Evolutionary conservation across 2,113 vertebrate species (phyloP).

Genomic region (Phocoena sinus): DNA sequence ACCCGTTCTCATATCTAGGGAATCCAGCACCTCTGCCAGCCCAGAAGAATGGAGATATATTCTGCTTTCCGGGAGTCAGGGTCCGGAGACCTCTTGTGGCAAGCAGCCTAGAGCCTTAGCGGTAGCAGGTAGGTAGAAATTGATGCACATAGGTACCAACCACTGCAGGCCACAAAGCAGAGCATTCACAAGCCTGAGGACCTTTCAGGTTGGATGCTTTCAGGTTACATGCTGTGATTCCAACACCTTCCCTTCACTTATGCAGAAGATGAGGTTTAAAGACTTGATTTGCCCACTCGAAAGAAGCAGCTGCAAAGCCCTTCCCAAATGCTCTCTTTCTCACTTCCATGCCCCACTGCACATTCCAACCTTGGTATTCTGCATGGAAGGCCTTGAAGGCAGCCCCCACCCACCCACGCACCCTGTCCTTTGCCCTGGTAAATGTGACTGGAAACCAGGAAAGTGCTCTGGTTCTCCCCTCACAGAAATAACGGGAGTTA

Average conservation of each 20-base stretch:
- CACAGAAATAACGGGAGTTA: not conserved
- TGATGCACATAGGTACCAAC: fast-evolving
- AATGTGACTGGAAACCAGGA: not conserved
- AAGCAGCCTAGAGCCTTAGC: not conserved
- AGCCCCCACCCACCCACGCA: fast-evolving
- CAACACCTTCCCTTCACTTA: not conserved
- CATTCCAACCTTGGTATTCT: not conserved
- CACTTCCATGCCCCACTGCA: not conserved
- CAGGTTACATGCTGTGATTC: not conserved
- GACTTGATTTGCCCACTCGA: not conserved
- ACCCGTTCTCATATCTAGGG: not conserved
- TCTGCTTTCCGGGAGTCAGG: not conserved
- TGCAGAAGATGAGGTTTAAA: not conserved
- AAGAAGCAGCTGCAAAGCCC: not conserved
- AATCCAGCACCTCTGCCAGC: not conserved
- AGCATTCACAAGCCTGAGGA: not conserved
- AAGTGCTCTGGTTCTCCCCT: not conserved
- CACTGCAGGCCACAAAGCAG: not conserved
- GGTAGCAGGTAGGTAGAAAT: not conserved
- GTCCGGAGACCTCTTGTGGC: not conserved
- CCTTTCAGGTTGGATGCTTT: not conserved
- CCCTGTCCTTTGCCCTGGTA: fast-evolving
- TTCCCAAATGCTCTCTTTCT: not conserved
- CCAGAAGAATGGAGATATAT: not conserved
- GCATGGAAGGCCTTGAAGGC: not conserved